Base-by-base conservation (phyloP, 2,113 vertebrate genomes). In the Cairina moschata region DNA sequence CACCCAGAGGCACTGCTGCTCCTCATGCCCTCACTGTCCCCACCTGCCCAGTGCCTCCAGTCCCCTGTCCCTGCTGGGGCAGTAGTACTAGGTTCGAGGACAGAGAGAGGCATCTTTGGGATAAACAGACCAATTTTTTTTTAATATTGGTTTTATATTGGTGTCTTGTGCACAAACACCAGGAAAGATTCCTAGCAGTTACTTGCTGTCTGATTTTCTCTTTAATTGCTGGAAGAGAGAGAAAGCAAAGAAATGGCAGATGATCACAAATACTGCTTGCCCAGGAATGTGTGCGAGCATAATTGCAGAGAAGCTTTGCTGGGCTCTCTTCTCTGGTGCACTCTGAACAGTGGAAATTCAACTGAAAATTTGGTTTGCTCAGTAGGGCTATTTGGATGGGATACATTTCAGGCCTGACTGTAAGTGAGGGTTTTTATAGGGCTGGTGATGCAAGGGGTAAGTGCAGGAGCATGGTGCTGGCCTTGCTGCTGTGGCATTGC, bases 61-160 rank as follows among this genome's bases (percentile, higher is more conserved):
- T 65, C 83, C 58, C 71, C 58, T 5, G 44, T 42, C 40, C 32
- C 8, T 26, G 29, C 20, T 29, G 34, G 82, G 69, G 60, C 66
- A 68, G 87, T 11, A 52, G 55, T 0, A 0, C 29, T 38, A 11
- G 20, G 11, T 25, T 72, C 1, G 34, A 83, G 90, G 92, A 94
- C 92, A 80, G 85, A 72, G 36, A 46, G 79, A 23, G 73, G 11
- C 40, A 2, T 89, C 72, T 65, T 66, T 73, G 91, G 81, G 83
- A 96, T 81, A 81, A 92, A 58, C 60, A 90, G 67, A 86, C 20
- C 78, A 29, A 40, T 60, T 5, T 20, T 1, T 29, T 6, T 44
- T 74, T 94, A 83, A 56, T 40, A 25, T 84, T 95, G 88, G 62
- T 44, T 90, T 96, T 88, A 73, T 73, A 13, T 50, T 76, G 59